A percentile compares a stretch with the other conserved stretches of the same genome.
These are phyloP conservation scores for Achroia grisella DNA, from an alignment of 1,140 invertebrate species.

Conservation along the genomic window DNA sequence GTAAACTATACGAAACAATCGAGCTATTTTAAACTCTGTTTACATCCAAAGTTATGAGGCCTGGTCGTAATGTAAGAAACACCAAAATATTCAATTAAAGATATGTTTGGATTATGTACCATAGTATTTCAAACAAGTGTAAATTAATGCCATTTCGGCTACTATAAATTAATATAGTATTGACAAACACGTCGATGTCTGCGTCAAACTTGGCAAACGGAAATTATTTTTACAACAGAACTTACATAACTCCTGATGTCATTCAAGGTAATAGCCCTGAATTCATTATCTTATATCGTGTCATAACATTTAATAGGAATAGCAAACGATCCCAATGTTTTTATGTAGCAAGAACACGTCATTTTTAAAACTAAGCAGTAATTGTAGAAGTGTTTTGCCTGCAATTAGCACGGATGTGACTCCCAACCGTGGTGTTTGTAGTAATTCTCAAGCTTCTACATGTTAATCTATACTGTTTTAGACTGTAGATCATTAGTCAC, in stretches of 20 bases:
- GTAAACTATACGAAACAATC: slow-evolving; percentile 58
- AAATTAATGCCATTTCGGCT: neutral
- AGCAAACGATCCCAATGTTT: slow-evolving; percentile 14
- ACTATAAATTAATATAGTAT: slow-evolving; percentile 14
- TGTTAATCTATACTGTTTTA: slow-evolving; percentile 38
- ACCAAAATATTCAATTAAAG: too few species aligned
- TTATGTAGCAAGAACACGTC: slow-evolving; percentile 16
- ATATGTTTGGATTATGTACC: too few species aligned
- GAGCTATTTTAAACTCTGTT: slow-evolving; percentile 45
- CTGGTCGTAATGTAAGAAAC: neutral
- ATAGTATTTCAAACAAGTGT: too few species aligned
- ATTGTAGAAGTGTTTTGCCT: slow-evolving; percentile 3
- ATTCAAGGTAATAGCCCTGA: slow-evolving; percentile 37
- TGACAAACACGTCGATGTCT: slow-evolving; percentile 43
- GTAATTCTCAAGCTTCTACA: neutral
- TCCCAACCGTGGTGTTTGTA: neutral
- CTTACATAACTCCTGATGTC: slow-evolving; percentile 42
- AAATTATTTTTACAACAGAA: slow-evolving; percentile 36
- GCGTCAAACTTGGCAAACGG: slow-evolving; percentile 41
- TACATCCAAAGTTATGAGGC: slow-evolving; percentile 12
- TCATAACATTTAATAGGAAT: slow-evolving; percentile 26
- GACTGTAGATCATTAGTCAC: slow-evolving; percentile 59
- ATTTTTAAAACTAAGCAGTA: slow-evolving; percentile 16
- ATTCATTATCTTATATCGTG: slow-evolving; percentile 35
- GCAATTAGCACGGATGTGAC: slow-evolving; percentile 10